Conservation (phyloP, 2,113 vertebrate genomes). For the Todiramphus chloris region DNA sequence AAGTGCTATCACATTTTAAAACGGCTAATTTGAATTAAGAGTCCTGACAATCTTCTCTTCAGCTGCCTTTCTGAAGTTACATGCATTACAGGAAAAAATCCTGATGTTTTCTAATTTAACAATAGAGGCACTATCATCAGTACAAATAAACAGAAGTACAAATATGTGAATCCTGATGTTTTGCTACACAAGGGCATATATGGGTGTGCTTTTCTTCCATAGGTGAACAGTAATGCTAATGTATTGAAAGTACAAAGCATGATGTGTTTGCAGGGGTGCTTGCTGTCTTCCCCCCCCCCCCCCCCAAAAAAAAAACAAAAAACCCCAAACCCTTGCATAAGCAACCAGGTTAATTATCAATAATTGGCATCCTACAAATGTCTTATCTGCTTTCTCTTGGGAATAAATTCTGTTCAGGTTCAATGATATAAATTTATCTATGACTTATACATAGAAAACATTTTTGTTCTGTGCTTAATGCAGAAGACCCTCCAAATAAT, state of each 20-base stretch:
- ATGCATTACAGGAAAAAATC: background rate
- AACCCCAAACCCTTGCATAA: background rate
- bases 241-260: background rate
- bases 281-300: background rate
- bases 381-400: background rate
- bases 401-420: background rate
- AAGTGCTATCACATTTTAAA: background rate
- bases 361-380: background rate
- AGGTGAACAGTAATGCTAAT: background rate
- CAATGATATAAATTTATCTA: background rate
- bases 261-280: background rate
- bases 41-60: background rate
- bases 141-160: background rate
- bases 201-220: background rate
- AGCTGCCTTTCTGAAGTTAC: background rate
- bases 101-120: background rate
- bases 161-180: background rate
- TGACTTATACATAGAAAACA: background rate
- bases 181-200: background rate
- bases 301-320: too few relatives aligned
- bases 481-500: background rate
- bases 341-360: background rate
- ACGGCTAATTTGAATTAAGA: background rate
- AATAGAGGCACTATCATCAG: background rate
- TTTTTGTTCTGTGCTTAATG: background rate